These are phyloP conservation scores for Paracanthobrama guichenoti DNA, from an alignment of 2,113 vertebrate species.

Conservation along the genomic window DNA sequence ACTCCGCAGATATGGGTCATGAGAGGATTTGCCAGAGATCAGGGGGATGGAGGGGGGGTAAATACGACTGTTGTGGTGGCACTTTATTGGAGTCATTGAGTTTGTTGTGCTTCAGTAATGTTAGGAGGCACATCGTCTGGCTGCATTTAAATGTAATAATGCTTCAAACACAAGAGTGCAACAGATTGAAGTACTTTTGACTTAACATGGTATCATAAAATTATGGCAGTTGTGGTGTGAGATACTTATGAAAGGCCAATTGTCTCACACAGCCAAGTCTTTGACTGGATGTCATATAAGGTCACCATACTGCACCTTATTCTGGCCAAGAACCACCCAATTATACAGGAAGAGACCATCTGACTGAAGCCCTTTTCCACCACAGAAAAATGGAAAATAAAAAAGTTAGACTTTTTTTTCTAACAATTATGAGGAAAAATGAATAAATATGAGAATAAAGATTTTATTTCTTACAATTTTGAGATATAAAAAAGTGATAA, in stretches of 20 bases:
- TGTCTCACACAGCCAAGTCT: not conserved
- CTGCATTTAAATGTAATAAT: not conserved
- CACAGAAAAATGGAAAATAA: too few relatives aligned
- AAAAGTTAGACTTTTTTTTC: too few relatives aligned
- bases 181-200: not conserved
- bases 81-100: constrained; percentile 21
- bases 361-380: not conserved
- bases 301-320: not conserved
- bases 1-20: constrained; percentile 32
- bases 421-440: not conserved
- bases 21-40: constrained; percentile 33
- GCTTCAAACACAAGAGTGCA: not conserved
- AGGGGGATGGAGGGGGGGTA: not conserved
- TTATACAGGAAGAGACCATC: not conserved
- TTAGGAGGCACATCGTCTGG: not conserved
- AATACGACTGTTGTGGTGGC: constrained; percentile 6
- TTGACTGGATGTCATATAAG: not conserved
- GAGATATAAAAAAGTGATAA: too few relatives aligned
- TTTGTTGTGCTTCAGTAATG: constrained; percentile 25
- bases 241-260: not conserved
- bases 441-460: too few relatives aligned
- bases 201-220: constrained; percentile 2
- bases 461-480: too few relatives aligned
- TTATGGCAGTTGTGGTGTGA: not conserved
- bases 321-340: not conserved